Conservation (phyloP, 2,797 vertebrate species). For the Urophycis tenuis region DNA sequence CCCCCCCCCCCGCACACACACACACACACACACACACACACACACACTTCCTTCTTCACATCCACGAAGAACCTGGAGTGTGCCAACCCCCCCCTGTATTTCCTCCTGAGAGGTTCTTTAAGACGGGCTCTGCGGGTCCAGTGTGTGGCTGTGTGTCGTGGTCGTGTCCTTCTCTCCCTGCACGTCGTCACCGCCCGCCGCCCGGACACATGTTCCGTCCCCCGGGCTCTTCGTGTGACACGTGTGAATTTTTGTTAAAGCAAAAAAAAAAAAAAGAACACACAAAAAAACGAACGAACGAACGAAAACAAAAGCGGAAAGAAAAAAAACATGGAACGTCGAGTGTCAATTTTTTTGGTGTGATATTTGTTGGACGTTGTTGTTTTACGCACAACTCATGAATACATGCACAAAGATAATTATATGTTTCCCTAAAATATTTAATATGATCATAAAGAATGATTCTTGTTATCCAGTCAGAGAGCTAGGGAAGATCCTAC, state of each 20-base stretch:
- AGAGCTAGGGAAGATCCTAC: background rate
- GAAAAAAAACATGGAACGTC: background rate
- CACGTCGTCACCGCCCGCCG: no score
- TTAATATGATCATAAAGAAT: background rate
- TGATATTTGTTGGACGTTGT: background rate
- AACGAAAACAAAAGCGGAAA: no score
- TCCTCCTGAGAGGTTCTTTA: background rate
- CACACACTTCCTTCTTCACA: no score
- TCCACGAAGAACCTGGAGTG: constrained; percentile 35
- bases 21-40: no score
- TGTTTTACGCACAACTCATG: no score
- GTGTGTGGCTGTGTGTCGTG: background rate
- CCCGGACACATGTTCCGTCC: background rate
- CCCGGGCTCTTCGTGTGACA: no score
- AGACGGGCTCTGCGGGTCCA: background rate
- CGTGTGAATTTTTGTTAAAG: no score
- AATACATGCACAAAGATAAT: background rate
- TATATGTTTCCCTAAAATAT: background rate
- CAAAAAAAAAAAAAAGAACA: background rate
- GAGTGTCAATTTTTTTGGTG: background rate
- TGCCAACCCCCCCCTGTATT: background rate
- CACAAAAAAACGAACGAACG: no score
- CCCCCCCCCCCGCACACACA: no score
- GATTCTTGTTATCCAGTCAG: background rate
- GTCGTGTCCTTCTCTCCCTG: no score